These are phyloP conservation scores for Sebastes vulpes DNA, from an alignment of 2,797 vertebrate species.

Conservation along the genomic window DNA sequence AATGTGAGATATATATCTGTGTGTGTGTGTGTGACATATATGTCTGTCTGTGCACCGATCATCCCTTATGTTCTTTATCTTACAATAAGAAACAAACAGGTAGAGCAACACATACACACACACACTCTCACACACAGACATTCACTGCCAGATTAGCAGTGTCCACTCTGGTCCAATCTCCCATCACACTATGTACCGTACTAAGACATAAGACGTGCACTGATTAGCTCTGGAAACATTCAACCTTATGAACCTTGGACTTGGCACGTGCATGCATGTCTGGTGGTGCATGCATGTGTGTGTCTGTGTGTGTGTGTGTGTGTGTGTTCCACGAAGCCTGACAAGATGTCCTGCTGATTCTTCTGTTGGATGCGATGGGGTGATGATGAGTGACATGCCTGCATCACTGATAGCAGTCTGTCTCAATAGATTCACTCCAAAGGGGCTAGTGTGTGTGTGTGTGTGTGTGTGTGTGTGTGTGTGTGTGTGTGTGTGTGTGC, in stretches of 20 bases:
- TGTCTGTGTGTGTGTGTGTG: conserved; percentile 6
- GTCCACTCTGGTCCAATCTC: conserved; percentile 40
- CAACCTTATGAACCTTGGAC: conserved; percentile 62
- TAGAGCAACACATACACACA: not conserved
- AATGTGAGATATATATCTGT: not conserved
- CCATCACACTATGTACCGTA: conserved; percentile 33
- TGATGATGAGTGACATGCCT: conserved; percentile 75
- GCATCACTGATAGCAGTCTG: conserved; percentile 62
- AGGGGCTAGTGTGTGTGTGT: conserved; percentile 26
- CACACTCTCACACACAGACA: conserved; percentile 12
- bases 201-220: conserved; percentile 56
- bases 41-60: not conserved
- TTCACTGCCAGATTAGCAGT: conserved; percentile 33
- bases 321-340: conserved; percentile 40
- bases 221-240: conserved; percentile 67
- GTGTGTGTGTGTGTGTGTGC: conserved; percentile 14
- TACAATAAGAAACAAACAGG: conserved; percentile 17
- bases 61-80: conserved; percentile 4
- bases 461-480: conserved; percentile 2
- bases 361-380: conserved; percentile 61
- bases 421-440: conserved; percentile 66
- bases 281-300: conserved; percentile 2
- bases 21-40: not conserved
- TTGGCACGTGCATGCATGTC: conserved; percentile 41
- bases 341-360: conserved; percentile 63